Evolutionary conservation across 2,888 invertebrate genomes (phyloP), one percentile per base, ranked within the genome.

Genomic region (Callosobruchus maculatus): DNA sequence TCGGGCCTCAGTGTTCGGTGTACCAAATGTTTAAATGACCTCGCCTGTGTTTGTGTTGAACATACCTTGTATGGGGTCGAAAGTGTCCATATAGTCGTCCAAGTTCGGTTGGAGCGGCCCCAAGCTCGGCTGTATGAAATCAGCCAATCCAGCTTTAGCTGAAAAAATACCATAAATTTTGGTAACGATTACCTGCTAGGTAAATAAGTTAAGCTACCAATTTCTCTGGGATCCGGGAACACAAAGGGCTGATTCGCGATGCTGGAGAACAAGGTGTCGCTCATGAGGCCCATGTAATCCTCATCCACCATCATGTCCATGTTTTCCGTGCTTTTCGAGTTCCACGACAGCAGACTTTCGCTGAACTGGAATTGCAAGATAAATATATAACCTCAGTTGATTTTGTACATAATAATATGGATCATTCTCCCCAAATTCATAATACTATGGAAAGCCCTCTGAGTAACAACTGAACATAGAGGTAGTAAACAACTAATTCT

Each of bases 101-200:
- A 98, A 91, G 88, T 96, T 97, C 78, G 99, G 99, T 88, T 99
- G 99, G 76, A 99, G 89, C 73, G 98, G 97, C 68, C 97, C 95
- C 84, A 99, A 91, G 85, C 98, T 98, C 72, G 99, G 99, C 88
- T 99, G 99, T 87, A 99, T 98, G 85, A 99, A 97, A 88, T 99
- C 98, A 71, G 98, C 97, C 84, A 95, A 90, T 83, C 94, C 94
- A 73, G 96, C 95, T 86, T 94, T 92, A 72, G 95, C 95, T 95
- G 87, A 67, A 88, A 89, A 81, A 75, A 72, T 68, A 49, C 49
- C 18, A 49, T 18, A 13, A 30, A 7, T 49, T 13, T 18, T 13
- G 18, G 49, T 49, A 49, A 49, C 18, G 13, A 49, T 49, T 18
- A 18, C 13, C 49, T 49, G 2, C 68, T 68, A 68, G 1, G 9